These are phyloP conservation scores for Papilio helenus DNA, from an alignment of 1,140 invertebrate genomes.

Conservation along the genomic window DNA sequence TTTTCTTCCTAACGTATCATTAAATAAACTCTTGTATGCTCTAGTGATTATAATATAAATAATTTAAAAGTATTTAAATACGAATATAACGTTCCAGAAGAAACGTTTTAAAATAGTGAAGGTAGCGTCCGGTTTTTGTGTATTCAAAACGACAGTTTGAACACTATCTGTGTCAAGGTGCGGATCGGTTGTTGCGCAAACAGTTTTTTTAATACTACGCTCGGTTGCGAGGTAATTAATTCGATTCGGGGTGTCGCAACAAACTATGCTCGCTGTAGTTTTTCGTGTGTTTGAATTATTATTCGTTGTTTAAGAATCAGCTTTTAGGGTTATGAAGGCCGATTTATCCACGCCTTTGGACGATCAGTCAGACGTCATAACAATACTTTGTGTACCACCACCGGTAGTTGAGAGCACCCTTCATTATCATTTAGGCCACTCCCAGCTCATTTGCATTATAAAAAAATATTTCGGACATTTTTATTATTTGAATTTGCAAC, in stretches of 20 bases:
- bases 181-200: constrained; percentile 80
- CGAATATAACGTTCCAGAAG: constrained; percentile 45
- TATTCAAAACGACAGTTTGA: constrained; percentile 82
- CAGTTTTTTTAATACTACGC: constrained; percentile 79
- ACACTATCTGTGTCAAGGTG: constrained; percentile 80
- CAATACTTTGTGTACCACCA: neutral
- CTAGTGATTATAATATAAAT: constrained; percentile 9
- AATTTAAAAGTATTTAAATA: constrained; percentile 20
- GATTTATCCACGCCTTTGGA: neutral
- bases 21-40: neutral
- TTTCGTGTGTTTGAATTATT: constrained; percentile 69
- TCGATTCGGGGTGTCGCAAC: constrained; percentile 80
- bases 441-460: neutral
- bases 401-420: neutral
- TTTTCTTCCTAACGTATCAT: neutral
- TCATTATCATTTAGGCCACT: neutral
- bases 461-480: neutral
- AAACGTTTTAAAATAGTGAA: constrained; percentile 71
- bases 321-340: constrained; percentile 25
- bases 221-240: constrained; percentile 81
- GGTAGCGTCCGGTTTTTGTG: constrained; percentile 81
- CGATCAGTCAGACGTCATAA: neutral
- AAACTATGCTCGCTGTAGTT: constrained; percentile 71
- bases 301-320: constrained; percentile 38
- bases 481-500: neutral